These are phyloP conservation scores for Nudaria mundana DNA, from an alignment of 2,888 invertebrate species.

Conservation along the genomic window DNA sequence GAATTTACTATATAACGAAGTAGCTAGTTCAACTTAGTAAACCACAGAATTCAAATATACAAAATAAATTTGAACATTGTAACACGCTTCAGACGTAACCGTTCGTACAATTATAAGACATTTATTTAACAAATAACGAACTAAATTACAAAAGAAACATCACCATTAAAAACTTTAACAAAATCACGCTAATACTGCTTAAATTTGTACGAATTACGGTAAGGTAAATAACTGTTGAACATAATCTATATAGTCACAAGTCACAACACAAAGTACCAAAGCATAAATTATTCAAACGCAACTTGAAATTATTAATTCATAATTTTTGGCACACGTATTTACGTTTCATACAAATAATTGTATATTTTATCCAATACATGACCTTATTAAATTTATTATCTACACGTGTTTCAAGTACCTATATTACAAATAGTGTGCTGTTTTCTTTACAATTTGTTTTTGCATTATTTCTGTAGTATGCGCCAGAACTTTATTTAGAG, in stretches of 20 bases:
- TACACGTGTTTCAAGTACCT: conserved; percentile 33
- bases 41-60: conserved; percentile 31
- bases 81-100: conserved; percentile 39
- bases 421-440: conserved; percentile 37
- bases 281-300: conserved; percentile 9
- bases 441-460: too few species aligned
- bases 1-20: conserved; percentile 31
- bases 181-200: conserved; percentile 81
- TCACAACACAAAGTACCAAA: conserved; percentile 48
- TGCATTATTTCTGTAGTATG: conserved; percentile 18
- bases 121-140: conserved; percentile 80
- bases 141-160: conserved; percentile 70
- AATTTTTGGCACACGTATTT: conserved; percentile 70
- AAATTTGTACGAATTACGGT: conserved; percentile 78
- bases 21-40: conserved; percentile 28
- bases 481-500: too few species aligned
- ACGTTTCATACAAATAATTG: conserved; percentile 41
- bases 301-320: conserved; percentile 25
- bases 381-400: conserved; percentile 40
- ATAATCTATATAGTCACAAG: conserved; percentile 57
- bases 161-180: conserved; percentile 79
- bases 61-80: conserved; percentile 35
- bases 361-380: conserved; percentile 44
- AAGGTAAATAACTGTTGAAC: conserved; percentile 53
- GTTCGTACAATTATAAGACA: conserved; percentile 49